phyloP scores from a whole-genome alignment of 1,140 invertebrate species.

The Bombus sibiricus region DNA sequence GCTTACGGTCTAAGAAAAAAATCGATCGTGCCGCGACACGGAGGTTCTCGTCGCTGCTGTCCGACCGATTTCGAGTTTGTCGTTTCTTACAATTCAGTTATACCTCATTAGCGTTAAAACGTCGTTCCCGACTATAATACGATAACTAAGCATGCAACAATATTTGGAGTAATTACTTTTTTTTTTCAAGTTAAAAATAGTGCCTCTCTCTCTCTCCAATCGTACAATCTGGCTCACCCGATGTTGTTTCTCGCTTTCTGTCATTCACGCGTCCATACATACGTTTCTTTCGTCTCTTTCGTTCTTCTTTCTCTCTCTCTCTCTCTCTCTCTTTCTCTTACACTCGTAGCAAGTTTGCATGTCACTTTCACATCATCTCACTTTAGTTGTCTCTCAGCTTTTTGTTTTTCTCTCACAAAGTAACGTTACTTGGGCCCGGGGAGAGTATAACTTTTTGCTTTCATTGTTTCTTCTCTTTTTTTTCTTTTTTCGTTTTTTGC shows the following conservation, averaged over 20 bases:
- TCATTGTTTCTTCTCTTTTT: conserved; percentile 54
- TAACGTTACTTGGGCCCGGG: conserved; percentile 81
- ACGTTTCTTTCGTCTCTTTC: background rate
- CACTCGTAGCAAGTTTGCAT: conserved; percentile 8
- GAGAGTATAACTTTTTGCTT: conserved; percentile 75
- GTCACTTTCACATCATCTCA: conserved; percentile 46
- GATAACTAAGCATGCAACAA: conserved; percentile 82
- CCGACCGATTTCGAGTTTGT: conserved; percentile 9
- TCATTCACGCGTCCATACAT: background rate
- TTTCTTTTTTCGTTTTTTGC: conserved; percentile 29
- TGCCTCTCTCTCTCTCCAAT: conserved; percentile 54
- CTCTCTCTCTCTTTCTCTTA: background rate
- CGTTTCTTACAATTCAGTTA: conserved; percentile 34
- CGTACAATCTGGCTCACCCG: background rate
- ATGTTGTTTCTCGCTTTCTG: background rate
- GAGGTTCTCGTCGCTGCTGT: background rate
- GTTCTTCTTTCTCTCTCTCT: background rate
- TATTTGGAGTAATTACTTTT: conserved; percentile 74
- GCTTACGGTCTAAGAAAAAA: conserved; percentile 51
- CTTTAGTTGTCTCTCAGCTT: conserved; percentile 53
- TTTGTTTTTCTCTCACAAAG: conserved; percentile 65
- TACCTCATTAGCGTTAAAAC: conserved; percentile 31
- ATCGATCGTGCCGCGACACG: background rate
- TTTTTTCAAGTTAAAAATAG: conserved; percentile 77
- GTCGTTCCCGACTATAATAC: conserved; percentile 68